phyloP scores from a whole-genome alignment of 2,113 vertebrate species.

The Atlantisia rogersi region DNA sequence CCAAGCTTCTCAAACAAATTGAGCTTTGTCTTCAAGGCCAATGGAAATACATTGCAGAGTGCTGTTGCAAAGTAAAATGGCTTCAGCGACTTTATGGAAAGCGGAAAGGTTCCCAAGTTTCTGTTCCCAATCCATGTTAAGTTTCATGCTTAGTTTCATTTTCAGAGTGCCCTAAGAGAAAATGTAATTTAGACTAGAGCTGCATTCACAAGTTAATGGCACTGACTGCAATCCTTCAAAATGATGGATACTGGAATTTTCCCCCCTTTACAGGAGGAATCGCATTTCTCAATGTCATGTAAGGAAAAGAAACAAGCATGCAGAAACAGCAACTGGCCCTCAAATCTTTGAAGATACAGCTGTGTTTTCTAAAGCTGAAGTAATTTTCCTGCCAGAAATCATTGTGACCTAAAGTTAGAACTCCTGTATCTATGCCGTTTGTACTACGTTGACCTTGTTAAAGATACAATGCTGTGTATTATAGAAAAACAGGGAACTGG shows the following conservation, averaged over 20 bases:
- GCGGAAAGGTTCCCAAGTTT: background rate
- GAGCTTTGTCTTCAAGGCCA: background rate
- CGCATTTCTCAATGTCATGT: conserved; percentile 56
- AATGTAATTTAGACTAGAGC: conserved; percentile 38
- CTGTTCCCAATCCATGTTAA: background rate
- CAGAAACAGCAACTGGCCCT: conserved; percentile 28
- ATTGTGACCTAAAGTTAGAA: background rate
- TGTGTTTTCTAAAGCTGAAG: conserved; percentile 27
- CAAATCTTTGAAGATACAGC: conserved; percentile 38
- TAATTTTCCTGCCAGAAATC: conserved; percentile 57
- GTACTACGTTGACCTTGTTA: background rate
- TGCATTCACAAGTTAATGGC: conserved; percentile 25
- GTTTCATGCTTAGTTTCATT: conserved; percentile 37
- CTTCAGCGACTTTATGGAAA: background rate
- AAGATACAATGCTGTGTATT: background rate
- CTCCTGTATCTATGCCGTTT: background rate
- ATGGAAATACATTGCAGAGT: background rate
- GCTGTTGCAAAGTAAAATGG: background rate
- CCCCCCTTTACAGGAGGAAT: background rate
- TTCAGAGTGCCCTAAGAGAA: conserved; percentile 53
- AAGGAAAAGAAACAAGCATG: conserved; percentile 55
- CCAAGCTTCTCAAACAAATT: background rate
- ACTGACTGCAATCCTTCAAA: conserved; percentile 50
- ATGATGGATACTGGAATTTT: conserved; percentile 58
- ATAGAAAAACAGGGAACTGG: background rate